phyloP scores from a whole-genome alignment of 2,888 invertebrate species.

The Ophion slaviceki region DNA sequence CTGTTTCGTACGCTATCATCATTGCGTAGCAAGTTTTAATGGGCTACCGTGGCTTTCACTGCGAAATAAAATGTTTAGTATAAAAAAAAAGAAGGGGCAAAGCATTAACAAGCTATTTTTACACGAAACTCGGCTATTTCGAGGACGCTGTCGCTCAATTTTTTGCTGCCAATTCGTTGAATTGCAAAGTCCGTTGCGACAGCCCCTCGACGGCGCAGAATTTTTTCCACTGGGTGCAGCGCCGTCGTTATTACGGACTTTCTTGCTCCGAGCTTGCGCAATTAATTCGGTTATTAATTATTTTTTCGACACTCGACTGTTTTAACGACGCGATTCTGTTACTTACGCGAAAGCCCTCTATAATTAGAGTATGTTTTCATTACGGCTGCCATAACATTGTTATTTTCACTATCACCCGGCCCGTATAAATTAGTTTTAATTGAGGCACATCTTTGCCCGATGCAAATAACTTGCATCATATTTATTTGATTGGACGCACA shows the following conservation, averaged over 20 bases:
- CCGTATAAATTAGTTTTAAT: constrained; percentile 32
- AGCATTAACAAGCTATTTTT: background rate
- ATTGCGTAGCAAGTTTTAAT: constrained; percentile 71
- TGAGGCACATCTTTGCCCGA: background rate
- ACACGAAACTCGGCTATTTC: background rate
- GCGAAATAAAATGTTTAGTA: background rate
- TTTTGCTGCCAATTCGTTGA: background rate
- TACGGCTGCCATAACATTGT: background rate
- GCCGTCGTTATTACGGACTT: constrained; percentile 20
- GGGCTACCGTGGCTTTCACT: constrained; percentile 58
- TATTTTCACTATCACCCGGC: constrained; percentile 16
- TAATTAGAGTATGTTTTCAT: constrained; percentile 27
- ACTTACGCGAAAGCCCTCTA: background rate
- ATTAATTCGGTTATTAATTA: constrained; percentile 47
- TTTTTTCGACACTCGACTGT: constrained; percentile 40
- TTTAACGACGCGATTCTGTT: constrained; percentile 43
- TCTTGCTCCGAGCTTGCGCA: constrained; percentile 24
- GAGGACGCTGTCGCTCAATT: background rate
- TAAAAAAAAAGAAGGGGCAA: background rate
- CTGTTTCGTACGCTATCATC: constrained; percentile 49
- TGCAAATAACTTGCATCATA: constrained; percentile 8
- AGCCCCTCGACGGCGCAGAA: background rate
- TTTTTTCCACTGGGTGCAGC: constrained; percentile 5
- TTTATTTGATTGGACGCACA: background rate
- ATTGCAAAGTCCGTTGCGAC: background rate